These are phyloP conservation scores for Nineta flava DNA, from an alignment of 2,888 invertebrate genomes.

Conservation along the genomic window DNA sequence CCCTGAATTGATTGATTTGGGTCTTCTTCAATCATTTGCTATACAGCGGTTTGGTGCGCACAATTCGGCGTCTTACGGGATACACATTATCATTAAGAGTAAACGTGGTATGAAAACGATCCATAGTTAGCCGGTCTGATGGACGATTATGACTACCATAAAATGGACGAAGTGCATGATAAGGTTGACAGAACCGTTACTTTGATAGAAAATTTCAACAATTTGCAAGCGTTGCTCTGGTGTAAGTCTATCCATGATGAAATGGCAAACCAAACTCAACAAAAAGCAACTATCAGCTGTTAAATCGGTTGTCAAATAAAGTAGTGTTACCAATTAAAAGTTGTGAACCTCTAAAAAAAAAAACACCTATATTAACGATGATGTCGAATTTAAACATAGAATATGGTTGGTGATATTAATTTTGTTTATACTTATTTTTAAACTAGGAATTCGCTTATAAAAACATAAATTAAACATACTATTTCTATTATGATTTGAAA, in stretches of 20 bases:
- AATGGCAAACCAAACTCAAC: too few relatives aligned
- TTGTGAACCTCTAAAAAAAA: conserved; percentile 13
- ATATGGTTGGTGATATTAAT: too few relatives aligned
- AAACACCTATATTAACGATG: background rate
- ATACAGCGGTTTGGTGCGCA: conserved; percentile 12
- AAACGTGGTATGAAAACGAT: conserved; percentile 15
- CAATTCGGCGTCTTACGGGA: conserved; percentile 12
- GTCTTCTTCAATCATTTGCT: conserved; percentile 14
- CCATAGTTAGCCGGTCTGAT: conserved; percentile 14
- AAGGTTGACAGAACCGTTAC: conserved; percentile 14
- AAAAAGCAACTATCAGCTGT: too few relatives aligned
- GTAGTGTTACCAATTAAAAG: too few relatives aligned
- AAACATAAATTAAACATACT: too few relatives aligned
- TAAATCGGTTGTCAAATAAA: too few relatives aligned
- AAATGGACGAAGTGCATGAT: conserved; percentile 17
- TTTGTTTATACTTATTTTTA: too few relatives aligned
- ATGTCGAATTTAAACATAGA: too few relatives aligned
- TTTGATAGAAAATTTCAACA: conserved; percentile 15
- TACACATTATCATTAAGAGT: conserved; percentile 12
- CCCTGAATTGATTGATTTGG: conserved; percentile 15
- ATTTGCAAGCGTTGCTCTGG: conserved; percentile 12
- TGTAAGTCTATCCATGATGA: conserved; percentile 12
- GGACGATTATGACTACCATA: conserved; percentile 14
- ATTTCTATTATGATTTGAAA: too few relatives aligned
- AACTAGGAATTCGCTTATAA: too few relatives aligned